Evolutionary conservation across 2,888 invertebrate genomes (phyloP).

Genomic region (Strigamia maritima): DNA sequence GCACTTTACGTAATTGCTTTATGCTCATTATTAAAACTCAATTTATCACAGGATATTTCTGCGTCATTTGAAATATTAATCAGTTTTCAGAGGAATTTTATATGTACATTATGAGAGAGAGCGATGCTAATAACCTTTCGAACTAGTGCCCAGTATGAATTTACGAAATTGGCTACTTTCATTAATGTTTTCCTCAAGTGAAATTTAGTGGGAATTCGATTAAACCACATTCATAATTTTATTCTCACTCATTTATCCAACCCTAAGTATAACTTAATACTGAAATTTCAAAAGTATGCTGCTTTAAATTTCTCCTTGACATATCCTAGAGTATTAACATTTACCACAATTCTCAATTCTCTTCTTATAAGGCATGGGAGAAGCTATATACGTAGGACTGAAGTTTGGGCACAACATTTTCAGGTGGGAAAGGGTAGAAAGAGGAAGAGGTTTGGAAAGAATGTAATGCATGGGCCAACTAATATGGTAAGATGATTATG

Average conservation of each 20-base stretch:
- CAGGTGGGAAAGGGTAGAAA: background rate
- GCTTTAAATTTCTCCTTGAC: background rate
- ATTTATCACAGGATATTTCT: background rate
- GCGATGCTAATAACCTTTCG: constrained; percentile 3
- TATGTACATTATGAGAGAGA: background rate
- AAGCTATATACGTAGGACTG: background rate
- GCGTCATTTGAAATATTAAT: constrained; percentile 12
- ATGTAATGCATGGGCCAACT: background rate
- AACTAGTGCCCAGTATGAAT: background rate
- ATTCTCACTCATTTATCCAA: background rate
- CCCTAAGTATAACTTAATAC: background rate
- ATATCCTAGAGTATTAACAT: background rate
- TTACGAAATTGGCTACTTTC: constrained; percentile 16
- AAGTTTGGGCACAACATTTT: background rate
- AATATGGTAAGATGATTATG: constrained; percentile 4
- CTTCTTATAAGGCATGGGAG: background rate
- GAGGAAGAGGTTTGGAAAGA: background rate
- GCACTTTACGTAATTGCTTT: constrained; percentile 27
- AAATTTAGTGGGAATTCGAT: constrained; percentile 5
- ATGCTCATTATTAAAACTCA: constrained; percentile 19
- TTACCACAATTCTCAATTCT: constrained; percentile 1
- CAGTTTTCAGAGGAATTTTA: constrained; percentile 7
- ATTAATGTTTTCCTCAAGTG: background rate
- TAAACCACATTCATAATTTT: constrained; percentile 9
- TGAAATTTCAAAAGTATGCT: background rate